A percentile compares a stretch with the other conserved stretches of the same genome.
Evolutionary conservation across 1,140 invertebrate genomes (phyloP).

Genomic region (Drosophila leontia): DNA sequence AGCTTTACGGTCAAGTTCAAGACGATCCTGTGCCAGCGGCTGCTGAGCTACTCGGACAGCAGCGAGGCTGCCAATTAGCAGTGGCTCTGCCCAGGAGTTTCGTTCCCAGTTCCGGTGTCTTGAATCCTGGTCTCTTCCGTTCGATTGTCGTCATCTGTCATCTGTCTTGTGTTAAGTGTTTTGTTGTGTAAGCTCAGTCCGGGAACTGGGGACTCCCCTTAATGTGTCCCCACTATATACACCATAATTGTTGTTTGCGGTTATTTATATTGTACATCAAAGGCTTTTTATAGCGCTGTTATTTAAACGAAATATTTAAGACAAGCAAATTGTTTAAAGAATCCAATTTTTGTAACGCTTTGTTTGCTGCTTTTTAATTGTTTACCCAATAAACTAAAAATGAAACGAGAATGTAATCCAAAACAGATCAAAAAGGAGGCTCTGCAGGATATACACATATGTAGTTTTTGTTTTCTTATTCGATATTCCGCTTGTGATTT

Average conservation of each 20-base stretch:
- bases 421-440: slow-evolving; percentile 23
- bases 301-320: slow-evolving; percentile 73
- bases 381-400: slow-evolving; percentile 67
- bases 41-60: slow-evolving; percentile 78
- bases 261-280: slow-evolving; percentile 67
- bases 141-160: slow-evolving; percentile 36
- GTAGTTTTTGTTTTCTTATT: slow-evolving; percentile 53
- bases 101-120: slow-evolving; percentile 44
- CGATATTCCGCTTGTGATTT: slow-evolving; percentile 81
- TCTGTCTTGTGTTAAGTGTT: slow-evolving; percentile 46
- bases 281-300: slow-evolving; percentile 79
- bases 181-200: slow-evolving; percentile 55
- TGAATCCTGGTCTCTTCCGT: slow-evolving; percentile 23
- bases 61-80: slow-evolving; percentile 66
- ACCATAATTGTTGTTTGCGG: slow-evolving; percentile 77
- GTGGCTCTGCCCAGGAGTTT: slow-evolving; percentile 17
- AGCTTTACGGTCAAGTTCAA: slow-evolving; percentile 82
- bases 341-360: slow-evolving; percentile 72
- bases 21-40: slow-evolving; percentile 81
- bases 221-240: slow-evolving; percentile 35
- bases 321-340: slow-evolving; percentile 75
- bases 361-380: slow-evolving; percentile 77
- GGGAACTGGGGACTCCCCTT: slow-evolving; percentile 25
- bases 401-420: slow-evolving; percentile 24
- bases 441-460: slow-evolving; percentile 28